These are phyloP conservation scores for Thalassaphorura encarpata DNA, from an alignment of 1,140 invertebrate genomes.

Conservation along the genomic window DNA sequence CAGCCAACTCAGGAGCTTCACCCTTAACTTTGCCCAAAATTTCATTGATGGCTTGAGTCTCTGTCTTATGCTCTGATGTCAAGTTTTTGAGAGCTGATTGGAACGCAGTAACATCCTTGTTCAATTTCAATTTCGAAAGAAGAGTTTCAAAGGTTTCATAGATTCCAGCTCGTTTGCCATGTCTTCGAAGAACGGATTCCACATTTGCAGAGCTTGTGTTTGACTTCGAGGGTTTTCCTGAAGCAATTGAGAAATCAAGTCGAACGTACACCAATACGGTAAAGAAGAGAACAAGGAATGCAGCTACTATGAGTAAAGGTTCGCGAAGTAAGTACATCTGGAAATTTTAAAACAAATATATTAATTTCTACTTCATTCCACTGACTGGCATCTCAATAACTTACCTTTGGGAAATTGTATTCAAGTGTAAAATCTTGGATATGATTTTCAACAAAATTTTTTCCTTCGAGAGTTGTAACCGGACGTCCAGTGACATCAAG, in stretches of 20 bases:
- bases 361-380: background rate
- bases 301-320: slow-evolving; percentile 74
- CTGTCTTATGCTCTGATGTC: slow-evolving; percentile 52
- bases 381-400: background rate
- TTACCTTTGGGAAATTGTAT: slow-evolving; percentile 72
- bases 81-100: slow-evolving; percentile 48
- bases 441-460: slow-evolving; percentile 89
- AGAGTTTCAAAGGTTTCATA: slow-evolving; percentile 57
- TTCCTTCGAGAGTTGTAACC: slow-evolving; percentile 74
- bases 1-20: slow-evolving; percentile 52
- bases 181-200: slow-evolving; percentile 47
- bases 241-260: slow-evolving; percentile 81
- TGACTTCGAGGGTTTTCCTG: slow-evolving; percentile 34
- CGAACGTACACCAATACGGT: slow-evolving; percentile 88
- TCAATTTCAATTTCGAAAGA: slow-evolving; percentile 51
- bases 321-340: slow-evolving; percentile 68
- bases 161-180: slow-evolving; percentile 50
- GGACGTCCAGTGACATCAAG: slow-evolving; percentile 87
- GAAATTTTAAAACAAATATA: slow-evolving; percentile 1
- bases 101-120: slow-evolving; percentile 49
- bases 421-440: slow-evolving; percentile 78
- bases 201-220: slow-evolving; percentile 34
- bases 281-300: slow-evolving; percentile 83
- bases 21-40: slow-evolving; percentile 49
- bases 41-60: slow-evolving; percentile 48